These are phyloP conservation scores for Falco naumanni DNA, from an alignment of 2,797 vertebrate genomes.

Conservation along the genomic window DNA sequence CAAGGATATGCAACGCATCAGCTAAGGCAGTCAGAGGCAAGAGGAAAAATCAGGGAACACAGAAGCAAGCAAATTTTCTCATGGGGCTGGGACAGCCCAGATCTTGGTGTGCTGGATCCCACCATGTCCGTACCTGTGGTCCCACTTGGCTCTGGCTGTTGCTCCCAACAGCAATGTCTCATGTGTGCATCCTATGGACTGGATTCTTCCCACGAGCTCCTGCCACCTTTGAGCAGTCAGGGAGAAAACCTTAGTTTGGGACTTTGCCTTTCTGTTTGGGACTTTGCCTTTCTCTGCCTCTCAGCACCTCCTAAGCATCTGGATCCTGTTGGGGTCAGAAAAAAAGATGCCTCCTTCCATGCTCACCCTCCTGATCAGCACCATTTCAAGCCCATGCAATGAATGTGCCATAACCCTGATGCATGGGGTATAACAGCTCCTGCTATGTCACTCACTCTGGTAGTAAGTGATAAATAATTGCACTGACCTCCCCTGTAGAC, in stretches of 20 bases:
- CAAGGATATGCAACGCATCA: neutral
- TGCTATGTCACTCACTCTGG: neutral
- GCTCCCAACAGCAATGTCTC: neutral
- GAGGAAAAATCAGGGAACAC: neutral
- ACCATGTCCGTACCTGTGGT: neutral
- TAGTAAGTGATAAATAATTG: slow-evolving; percentile 6
- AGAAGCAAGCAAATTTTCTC: neutral
- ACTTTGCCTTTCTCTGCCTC: neutral
- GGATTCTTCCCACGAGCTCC: neutral
- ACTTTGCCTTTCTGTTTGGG: neutral
- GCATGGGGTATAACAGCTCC: neutral
- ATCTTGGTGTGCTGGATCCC: neutral
- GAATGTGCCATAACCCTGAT: neutral
- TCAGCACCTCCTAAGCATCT: neutral
- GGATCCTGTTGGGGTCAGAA: neutral
- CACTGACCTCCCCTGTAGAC: neutral
- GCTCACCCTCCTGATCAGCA: neutral
- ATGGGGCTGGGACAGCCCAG: neutral
- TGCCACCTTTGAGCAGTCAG: neutral
- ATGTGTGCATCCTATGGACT: neutral
- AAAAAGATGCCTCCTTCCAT: neutral
- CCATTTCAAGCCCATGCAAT: neutral
- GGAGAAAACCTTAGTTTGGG: neutral
- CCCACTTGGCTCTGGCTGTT: fast-evolving
- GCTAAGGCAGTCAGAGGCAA: neutral